These are phyloP conservation scores for Leistus spinibarbis DNA, from an alignment of 2,888 invertebrate genomes.

Conservation along the genomic window DNA sequence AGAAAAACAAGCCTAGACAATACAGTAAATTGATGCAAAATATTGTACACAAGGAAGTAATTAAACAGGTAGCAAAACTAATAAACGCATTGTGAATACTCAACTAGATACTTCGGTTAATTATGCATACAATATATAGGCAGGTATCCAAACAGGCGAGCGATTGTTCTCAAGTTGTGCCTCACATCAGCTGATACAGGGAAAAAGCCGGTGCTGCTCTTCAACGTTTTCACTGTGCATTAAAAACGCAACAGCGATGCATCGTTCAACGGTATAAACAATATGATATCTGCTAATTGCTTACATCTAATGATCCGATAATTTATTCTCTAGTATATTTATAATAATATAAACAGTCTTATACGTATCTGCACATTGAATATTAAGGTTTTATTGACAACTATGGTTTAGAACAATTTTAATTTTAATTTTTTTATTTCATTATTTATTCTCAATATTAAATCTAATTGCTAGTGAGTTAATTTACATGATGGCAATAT, in stretches of 20 bases:
- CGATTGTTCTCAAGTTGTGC: not conserved
- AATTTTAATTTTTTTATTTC: too few species aligned
- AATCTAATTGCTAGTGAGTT: too few species aligned
- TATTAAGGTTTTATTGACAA: too few species aligned
- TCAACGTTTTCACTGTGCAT: not conserved
- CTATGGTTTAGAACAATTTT: too few species aligned
- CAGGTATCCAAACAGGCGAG: not conserved
- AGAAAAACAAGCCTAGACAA: not conserved
- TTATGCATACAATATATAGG: not conserved
- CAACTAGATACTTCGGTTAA: not conserved
- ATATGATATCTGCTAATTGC: not conserved
- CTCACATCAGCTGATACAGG: not conserved
- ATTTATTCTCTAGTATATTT: too few species aligned
- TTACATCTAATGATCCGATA: not conserved
- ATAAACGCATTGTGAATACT: not conserved
- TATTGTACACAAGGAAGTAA: not conserved
- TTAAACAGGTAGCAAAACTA: not conserved
- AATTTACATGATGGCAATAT: too few species aligned
- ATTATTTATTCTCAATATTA: too few species aligned
- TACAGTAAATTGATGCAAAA: not conserved
- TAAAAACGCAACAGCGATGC: not conserved
- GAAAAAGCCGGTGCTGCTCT: not conserved
- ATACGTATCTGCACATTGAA: too few species aligned
- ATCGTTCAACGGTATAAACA: not conserved
- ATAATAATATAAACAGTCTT: too few species aligned